Evolutionary conservation across 1,140 invertebrate genomes (phyloP).

Genomic region (Drosophila sp.): DNA sequence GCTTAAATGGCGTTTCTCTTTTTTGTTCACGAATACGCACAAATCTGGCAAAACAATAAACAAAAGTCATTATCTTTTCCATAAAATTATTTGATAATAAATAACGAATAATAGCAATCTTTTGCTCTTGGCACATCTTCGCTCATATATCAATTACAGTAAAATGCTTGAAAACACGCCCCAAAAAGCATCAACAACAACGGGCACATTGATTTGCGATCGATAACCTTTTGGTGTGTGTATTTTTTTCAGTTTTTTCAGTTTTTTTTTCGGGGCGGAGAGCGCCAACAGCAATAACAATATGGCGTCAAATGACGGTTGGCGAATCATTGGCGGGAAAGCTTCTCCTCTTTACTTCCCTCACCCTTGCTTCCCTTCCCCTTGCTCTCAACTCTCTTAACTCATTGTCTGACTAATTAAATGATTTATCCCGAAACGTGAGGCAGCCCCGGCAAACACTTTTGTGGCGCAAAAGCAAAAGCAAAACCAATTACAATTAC

Average conservation of each 20-base stretch:
- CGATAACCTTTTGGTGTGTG: conserved; percentile 62
- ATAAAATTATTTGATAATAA: conserved; percentile 15
- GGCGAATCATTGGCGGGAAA: conserved; percentile 14
- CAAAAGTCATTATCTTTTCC: conserved; percentile 30
- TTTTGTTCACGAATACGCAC: background rate
- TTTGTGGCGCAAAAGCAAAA: conserved; percentile 37
- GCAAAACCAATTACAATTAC: conserved; percentile 81
- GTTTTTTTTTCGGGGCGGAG: conserved; percentile 5
- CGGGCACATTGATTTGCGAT: conserved; percentile 49
- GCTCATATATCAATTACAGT: conserved; percentile 68
- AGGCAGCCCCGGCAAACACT: conserved; percentile 57
- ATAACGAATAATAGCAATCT: conserved; percentile 47
- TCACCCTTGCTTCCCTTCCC: background rate
- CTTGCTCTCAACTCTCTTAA: conserved; percentile 3
- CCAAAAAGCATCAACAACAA: conserved; percentile 29
- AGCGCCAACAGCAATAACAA: conserved; percentile 40
- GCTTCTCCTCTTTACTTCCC: background rate
- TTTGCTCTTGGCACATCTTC: conserved; percentile 41
- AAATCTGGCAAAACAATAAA: conserved; percentile 8
- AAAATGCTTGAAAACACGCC: conserved; percentile 59
- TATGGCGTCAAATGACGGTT: conserved; percentile 39
- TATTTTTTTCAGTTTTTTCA: background rate
- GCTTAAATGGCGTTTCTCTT: background rate
- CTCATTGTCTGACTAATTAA: conserved; percentile 80
- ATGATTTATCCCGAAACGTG: conserved; percentile 81